phyloP scores from a whole-genome alignment of 23 tunicate species.

The Ciona savignyi region DNA sequence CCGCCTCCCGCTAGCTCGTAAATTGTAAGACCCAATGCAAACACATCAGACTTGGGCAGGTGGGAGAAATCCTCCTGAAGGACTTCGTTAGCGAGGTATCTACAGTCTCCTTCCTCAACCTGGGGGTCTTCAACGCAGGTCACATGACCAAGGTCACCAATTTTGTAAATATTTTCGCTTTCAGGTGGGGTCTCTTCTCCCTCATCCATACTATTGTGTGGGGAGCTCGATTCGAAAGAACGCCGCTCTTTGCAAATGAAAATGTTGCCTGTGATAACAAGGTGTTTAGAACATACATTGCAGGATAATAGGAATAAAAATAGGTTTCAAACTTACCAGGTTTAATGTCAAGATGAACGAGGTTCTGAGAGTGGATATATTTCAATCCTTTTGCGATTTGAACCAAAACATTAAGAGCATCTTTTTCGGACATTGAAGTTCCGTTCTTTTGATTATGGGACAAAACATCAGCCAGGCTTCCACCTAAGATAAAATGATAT shows the following conservation, averaged over 20 bases:
- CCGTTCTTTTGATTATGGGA: slow-evolving; percentile 9
- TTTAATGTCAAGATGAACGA: slow-evolving; percentile 96
- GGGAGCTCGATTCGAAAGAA: not conserved
- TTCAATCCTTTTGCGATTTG: slow-evolving; percentile 80
- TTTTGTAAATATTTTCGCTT: slow-evolving; percentile 39
- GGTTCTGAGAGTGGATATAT: slow-evolving; percentile 85
- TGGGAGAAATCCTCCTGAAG: slow-evolving; percentile 68
- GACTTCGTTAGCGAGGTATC: slow-evolving; percentile 88
- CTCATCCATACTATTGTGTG: slow-evolving; percentile 7
- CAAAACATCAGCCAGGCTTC: slow-evolving; percentile 73
- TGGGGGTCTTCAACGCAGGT: slow-evolving; percentile 80
- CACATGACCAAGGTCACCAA: slow-evolving; percentile 96
- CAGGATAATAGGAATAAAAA: not conserved
- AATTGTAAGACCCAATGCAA: slow-evolving; percentile 80
- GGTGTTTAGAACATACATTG: not conserved
- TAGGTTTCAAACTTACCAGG: slow-evolving; percentile 47
- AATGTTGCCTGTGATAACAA: slow-evolving; percentile 29
- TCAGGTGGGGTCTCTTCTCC: slow-evolving; percentile 21
- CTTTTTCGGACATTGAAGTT: slow-evolving; percentile 28
- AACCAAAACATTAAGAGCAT: slow-evolving; percentile 43
- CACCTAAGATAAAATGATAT: slow-evolving; percentile 27
- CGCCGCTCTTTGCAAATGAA: slow-evolving; percentile 67
- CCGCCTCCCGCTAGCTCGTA: slow-evolving; percentile 70
- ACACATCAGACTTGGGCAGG: slow-evolving; percentile 83
- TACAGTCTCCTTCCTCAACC: slow-evolving; percentile 92